A percentile compares a stretch with the other conserved stretches of the same genome.
Conservation (phyloP, 2,797 vertebrate genomes). For the Dendrocincla fuliginosa region DNA sequence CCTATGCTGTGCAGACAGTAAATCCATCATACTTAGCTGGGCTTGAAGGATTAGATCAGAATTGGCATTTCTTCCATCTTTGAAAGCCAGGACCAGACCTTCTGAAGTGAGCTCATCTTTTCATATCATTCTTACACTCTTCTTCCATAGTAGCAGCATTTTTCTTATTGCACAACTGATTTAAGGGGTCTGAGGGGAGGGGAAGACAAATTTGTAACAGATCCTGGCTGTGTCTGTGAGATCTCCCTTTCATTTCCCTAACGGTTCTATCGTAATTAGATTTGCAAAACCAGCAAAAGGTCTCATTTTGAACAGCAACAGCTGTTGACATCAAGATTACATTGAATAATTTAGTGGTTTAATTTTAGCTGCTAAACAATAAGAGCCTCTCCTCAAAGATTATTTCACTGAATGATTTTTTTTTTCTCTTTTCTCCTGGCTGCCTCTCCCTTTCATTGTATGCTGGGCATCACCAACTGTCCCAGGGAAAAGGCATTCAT, state of each 20-base stretch:
- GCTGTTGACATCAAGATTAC: conserved; percentile 82
- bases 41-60: neutral
- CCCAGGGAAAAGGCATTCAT: neutral
- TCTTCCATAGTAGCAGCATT: neutral
- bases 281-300: conserved; percentile 82
- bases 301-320: conserved; percentile 83
- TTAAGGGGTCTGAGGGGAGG: conserved; percentile 40
- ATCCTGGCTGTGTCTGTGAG: conserved; percentile 29
- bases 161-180: conserved; percentile 46
- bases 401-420: conserved; percentile 39
- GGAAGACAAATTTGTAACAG: conserved; percentile 50
- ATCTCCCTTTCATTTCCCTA: conserved; percentile 78
- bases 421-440: neutral
- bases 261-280: conserved; percentile 79
- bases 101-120: neutral
- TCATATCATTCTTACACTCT: neutral
- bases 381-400: conserved; percentile 66
- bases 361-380: conserved; percentile 79
- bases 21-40: neutral
- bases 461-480: neutral
- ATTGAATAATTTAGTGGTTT: conserved; percentile 82
- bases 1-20: neutral
- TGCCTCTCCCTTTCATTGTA: neutral
- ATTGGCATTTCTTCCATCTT: neutral
- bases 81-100: neutral